phyloP scores from a whole-genome alignment of 2,113 vertebrate species.

The Sylvia atricapilla region DNA sequence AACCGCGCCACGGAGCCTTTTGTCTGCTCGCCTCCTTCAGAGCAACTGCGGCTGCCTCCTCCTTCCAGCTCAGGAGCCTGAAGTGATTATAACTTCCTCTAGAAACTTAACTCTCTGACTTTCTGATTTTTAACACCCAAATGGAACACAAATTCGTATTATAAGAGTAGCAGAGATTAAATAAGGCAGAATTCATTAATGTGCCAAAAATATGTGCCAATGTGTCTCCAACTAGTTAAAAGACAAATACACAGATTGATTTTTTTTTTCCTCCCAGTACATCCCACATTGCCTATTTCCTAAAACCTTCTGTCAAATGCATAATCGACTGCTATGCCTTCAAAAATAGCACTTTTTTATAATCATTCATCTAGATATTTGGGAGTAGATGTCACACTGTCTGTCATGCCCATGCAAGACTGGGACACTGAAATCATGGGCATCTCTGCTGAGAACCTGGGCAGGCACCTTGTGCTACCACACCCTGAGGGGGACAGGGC shows the following conservation, averaged over 20 bases:
- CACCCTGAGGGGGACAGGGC: not conserved
- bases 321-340: conserved; percentile 78
- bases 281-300: conserved; percentile 83
- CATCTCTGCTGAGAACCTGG: not conserved
- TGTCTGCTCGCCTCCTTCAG: not conserved
- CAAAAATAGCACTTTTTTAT: conserved; percentile 74
- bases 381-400: conserved; percentile 55
- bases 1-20: not conserved
- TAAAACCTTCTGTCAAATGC: conserved; percentile 84
- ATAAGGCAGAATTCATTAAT: conserved; percentile 79
- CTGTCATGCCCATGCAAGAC: conserved; percentile 43
- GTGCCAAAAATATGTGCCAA: conserved; percentile 81
- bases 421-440: not conserved
- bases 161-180: conserved; percentile 76
- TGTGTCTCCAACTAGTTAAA: conserved; percentile 83
- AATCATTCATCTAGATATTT: conserved; percentile 70
- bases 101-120: conserved; percentile 73
- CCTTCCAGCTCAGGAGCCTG: conserved; percentile 48
- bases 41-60: conserved; percentile 21
- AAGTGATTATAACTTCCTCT: conserved; percentile 67
- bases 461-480: not conserved
- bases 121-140: conserved; percentile 74
- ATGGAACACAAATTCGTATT: conserved; percentile 73
- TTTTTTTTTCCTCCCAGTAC: conserved; percentile 80
- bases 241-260: conserved; percentile 83